A percentile compares a stretch with the other conserved stretches of the same genome.
phyloP scores from a whole-genome alignment of 2,888 invertebrate species.

The Thera obeliscata region DNA sequence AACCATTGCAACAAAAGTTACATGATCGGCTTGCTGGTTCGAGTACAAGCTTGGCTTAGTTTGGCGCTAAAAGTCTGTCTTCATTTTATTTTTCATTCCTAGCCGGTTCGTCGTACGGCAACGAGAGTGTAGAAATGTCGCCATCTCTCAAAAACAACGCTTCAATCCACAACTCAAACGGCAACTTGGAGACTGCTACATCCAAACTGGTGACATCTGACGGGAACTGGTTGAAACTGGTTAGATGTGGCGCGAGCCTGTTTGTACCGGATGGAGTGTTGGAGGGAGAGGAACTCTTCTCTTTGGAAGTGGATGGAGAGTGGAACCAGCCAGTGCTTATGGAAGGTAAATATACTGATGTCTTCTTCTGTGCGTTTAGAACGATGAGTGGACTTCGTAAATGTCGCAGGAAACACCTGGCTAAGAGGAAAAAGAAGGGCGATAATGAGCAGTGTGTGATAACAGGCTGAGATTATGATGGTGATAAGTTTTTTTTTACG shows the following conservation, averaged over 20 bases:
- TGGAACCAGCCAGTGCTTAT: constrained; percentile 93
- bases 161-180: constrained; percentile 65
- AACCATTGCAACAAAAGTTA: no score
- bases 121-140: constrained; percentile 80
- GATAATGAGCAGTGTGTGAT: no score
- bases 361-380: no score
- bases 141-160: constrained; percentile 76
- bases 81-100: not conserved
- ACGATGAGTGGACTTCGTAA: no score
- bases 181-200: constrained; percentile 67
- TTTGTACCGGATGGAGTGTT: constrained; percentile 95
- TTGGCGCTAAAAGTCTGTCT: no score
- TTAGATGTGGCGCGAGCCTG: constrained; percentile 91
- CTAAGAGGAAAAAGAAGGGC: no score
- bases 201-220: constrained; percentile 82
- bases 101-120: constrained; percentile 80
- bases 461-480: no score
- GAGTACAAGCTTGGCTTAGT: no score
- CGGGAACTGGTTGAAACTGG: constrained; percentile 87
- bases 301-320: constrained; percentile 95
- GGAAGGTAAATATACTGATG: constrained; percentile 79
- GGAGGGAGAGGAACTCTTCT: constrained; percentile 93
- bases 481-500: no score
- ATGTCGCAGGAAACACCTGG: no score
- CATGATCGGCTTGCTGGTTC: no score